Percentiles rank a stretch among this genome's conserved stretches.
phyloP scores from a whole-genome alignment of 2,797 vertebrate genomes.

The Etheostoma nigrum region DNA sequence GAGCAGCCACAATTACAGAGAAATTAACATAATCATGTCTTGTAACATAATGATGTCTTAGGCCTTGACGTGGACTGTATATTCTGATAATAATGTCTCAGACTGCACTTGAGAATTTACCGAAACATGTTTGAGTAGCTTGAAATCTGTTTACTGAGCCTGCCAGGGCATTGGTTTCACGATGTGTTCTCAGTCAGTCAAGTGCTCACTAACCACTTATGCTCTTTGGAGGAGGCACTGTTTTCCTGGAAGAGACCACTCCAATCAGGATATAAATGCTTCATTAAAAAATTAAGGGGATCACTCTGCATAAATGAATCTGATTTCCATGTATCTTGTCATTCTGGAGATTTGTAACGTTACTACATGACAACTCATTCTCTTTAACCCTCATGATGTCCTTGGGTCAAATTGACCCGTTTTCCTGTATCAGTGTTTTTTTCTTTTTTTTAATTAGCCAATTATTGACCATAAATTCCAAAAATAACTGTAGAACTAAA shows the following conservation, averaged over 20 bases:
- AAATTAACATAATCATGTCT: conserved; percentile 1
- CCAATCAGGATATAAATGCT: conserved; percentile 69
- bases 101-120: conserved; percentile 31
- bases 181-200: conserved; percentile 28
- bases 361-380: not conserved
- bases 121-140: conserved; percentile 28
- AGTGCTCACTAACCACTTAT: conserved; percentile 43
- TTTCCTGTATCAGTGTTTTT: too few species aligned
- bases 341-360: conserved; percentile 14
- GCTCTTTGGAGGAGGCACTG: conserved; percentile 14
- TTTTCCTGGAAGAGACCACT: conserved; percentile 50
- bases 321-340: conserved; percentile 52
- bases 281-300: conserved; percentile 37
- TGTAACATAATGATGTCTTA: not conserved
- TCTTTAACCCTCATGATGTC: too few species aligned
- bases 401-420: too few species aligned
- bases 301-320: conserved; percentile 53
- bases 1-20: not conserved
- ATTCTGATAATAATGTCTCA: conserved; percentile 47
- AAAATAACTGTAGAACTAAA: too few species aligned
- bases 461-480: too few species aligned
- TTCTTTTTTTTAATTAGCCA: too few species aligned
- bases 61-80: not conserved
- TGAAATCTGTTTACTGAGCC: conserved; percentile 33
- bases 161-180: conserved; percentile 16